These are phyloP conservation scores for Chelon auratus DNA, from an alignment of 2,797 vertebrate species.

Conservation along the genomic window DNA sequence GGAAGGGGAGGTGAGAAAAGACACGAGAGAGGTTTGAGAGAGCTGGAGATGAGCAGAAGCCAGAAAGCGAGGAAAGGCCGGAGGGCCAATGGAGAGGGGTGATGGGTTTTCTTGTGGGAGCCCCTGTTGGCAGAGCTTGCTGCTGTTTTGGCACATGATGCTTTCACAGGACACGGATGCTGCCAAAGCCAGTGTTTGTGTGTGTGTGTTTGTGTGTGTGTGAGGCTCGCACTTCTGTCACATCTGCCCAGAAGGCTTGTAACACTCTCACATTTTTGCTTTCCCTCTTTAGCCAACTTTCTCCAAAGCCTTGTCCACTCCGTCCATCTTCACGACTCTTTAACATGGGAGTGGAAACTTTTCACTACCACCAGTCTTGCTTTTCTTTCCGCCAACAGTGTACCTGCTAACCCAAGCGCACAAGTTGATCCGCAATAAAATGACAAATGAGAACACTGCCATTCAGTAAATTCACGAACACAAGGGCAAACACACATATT, in stretches of 20 bases:
- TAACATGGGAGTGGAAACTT: not conserved
- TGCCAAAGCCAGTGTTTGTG: constrained; percentile 28
- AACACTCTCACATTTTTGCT: constrained; percentile 16
- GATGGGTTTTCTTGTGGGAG: constrained; percentile 46
- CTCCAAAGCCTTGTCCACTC: not conserved
- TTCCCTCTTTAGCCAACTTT: constrained; percentile 2
- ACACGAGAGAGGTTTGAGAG: constrained; percentile 9
- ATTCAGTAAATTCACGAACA: not conserved
- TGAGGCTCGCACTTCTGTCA: constrained; percentile 26
- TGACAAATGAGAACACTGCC: not conserved
- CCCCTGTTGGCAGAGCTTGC: constrained; percentile 30
- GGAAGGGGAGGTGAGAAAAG: constrained; percentile 9
- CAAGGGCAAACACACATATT: not conserved
- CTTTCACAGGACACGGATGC: constrained; percentile 33
- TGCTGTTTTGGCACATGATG: constrained; percentile 45
- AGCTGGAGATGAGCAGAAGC: constrained; percentile 9
- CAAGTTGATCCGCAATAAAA: constrained; percentile 9
- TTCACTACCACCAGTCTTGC: not conserved
- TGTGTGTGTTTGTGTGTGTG: constrained; percentile 6
- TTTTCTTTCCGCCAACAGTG: not conserved
- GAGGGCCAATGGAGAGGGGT: constrained; percentile 25
- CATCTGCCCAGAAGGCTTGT: constrained; percentile 43
- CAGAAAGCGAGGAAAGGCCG: constrained; percentile 16
- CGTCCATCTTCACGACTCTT: not conserved
- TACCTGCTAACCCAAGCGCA: not conserved